Base-by-base conservation (phyloP, 2,888 invertebrate species). In the Eremobia ochroleuca region DNA sequence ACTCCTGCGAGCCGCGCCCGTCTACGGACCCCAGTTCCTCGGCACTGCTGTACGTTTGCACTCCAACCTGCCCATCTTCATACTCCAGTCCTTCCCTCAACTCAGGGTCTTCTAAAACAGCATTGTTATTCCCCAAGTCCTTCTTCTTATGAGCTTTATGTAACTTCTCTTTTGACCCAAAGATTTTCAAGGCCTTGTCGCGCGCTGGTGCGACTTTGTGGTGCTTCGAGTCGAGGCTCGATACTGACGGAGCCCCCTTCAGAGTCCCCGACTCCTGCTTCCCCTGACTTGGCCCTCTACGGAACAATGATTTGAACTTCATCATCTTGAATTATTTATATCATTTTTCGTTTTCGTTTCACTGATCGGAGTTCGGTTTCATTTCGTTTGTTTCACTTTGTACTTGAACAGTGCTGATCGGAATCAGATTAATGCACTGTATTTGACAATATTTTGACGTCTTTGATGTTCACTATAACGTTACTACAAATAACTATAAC, bases 261-360 rank as follows among this genome's bases (percentile, higher is more conserved):
- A 97, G 90, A 88, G 97, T 94, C 76, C 78, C 78, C 76, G 94
- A 90, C 93, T 97, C 94, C 94, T 97, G 96, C 91, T 97, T 97
- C 90, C 96, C 96, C 91, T 96, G 97, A 92, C 97, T 97, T 94
- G 98, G 98, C 92, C 98, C 98, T 98, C 98, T 98, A 97, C 98
- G 98, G 97, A 98, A 98, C 95, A 98, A 98, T 93, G 98, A 98
- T 97, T 98, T 98, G 97, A 98, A 98, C 97, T 98, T 98, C 98
- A 98, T 98, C 98, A 98, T 98, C 97, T 97, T 98, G 96, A 93
- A 92, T 92, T 82, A 86, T 79, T 84, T 92, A 92, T 91, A 85
- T 81, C 92, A 90, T 89, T 74, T 87, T 90, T 95, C 93, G 94
- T 94, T 93, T 92, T 95, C 93, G 95, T 94, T 91, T 94, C 94